These are phyloP conservation scores for Cotesia typhae DNA, from an alignment of 1,140 invertebrate species.

Conservation along the genomic window DNA sequence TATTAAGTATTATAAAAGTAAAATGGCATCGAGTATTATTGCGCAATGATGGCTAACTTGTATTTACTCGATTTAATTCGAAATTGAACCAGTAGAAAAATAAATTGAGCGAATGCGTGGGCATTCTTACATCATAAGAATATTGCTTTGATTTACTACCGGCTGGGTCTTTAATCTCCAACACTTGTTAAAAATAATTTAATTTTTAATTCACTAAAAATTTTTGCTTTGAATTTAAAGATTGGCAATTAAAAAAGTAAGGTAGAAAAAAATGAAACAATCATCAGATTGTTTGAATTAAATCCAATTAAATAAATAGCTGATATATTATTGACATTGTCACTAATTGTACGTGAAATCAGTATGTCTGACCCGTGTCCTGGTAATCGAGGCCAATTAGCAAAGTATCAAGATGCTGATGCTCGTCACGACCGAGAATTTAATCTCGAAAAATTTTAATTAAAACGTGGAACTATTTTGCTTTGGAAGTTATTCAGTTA, in stretches of 20 bases:
- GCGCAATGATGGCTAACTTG: not conserved
- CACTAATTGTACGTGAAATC: constrained; percentile 11
- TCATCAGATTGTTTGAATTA: constrained; percentile 14
- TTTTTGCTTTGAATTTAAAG: no score
- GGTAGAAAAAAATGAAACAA: not conserved
- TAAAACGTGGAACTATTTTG: not conserved
- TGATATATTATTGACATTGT: not conserved
- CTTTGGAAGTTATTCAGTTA: not conserved
- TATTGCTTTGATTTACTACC: constrained; percentile 20
- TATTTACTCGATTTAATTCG: not conserved
- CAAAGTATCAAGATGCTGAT: constrained; percentile 15
- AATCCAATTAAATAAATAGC: constrained; percentile 8
- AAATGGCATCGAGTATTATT: not conserved
- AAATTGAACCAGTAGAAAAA: constrained; percentile 1
- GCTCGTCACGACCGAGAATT: not conserved
- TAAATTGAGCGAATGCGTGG: constrained; percentile 26
- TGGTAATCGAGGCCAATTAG: constrained; percentile 20
- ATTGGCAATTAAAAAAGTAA: no score
- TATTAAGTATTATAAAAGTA: not conserved
- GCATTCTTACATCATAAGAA: constrained; percentile 10
- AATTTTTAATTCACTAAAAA: no score
- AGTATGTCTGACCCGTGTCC: constrained; percentile 10
- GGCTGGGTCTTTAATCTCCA: constrained; percentile 18
- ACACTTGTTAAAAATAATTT: not conserved
- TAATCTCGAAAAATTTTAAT: not conserved